A percentile compares a stretch with the other conserved stretches of the same genome.
These are phyloP conservation scores for Misgurnus mizolepis DNA, from an alignment of 2,113 vertebrate species.

Conservation along the genomic window DNA sequence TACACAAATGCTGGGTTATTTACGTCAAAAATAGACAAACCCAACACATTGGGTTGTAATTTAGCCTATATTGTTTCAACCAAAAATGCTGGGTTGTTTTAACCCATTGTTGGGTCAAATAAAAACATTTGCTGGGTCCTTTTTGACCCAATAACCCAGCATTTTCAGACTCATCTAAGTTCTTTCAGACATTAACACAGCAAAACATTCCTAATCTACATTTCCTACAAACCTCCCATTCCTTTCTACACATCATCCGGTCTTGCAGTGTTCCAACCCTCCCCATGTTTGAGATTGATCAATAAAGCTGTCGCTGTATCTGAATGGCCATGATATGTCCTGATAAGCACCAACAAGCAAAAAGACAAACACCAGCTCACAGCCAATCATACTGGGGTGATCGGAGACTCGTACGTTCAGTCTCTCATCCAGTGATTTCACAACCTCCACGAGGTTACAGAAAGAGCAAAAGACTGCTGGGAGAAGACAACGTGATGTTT, in stretches of 20 bases:
- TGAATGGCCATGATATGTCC: slow-evolving; percentile 62
- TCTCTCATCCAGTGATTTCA: slow-evolving; percentile 13
- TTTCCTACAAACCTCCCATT: slow-evolving; percentile 52
- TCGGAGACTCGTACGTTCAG: background rate
- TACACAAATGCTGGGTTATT: too few relatives aligned
- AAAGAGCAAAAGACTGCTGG: background rate
- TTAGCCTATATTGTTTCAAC: too few relatives aligned
- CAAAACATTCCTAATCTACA: slow-evolving; percentile 32
- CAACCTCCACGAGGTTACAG: background rate
- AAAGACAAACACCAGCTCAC: slow-evolving; percentile 56
- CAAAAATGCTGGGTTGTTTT: too few relatives aligned
- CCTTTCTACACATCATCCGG: slow-evolving; percentile 60
- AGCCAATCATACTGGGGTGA: background rate
- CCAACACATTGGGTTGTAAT: too few relatives aligned
- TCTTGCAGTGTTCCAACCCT: slow-evolving; percentile 36
- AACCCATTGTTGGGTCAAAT: too few relatives aligned
- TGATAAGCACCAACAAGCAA: slow-evolving; percentile 67
- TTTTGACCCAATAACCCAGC: too few relatives aligned
- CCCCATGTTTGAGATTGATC: slow-evolving; percentile 65
- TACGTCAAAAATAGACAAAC: too few relatives aligned
- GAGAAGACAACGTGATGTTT: slow-evolving; percentile 40
- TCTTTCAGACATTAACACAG: background rate
- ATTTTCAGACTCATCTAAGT: too few relatives aligned
- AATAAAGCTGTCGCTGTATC: slow-evolving; percentile 73
- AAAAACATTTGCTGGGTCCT: too few relatives aligned